phyloP scores from a whole-genome alignment of 2,888 invertebrate genomes.

The Volucella zonaria region DNA sequence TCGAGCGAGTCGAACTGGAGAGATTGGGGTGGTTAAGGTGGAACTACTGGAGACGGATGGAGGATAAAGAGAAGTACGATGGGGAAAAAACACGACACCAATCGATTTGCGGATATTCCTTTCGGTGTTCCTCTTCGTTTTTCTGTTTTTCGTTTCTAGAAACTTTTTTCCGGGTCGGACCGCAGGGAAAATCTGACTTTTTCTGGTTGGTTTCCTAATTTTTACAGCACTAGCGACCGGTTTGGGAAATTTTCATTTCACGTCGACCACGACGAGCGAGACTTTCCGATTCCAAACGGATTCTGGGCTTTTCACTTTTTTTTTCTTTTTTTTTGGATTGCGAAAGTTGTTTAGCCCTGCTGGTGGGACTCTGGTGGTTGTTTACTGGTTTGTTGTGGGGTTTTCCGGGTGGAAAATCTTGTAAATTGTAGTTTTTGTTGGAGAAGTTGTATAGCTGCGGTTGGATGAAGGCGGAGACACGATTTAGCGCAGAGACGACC shows the following conservation, averaged over 20 bases:
- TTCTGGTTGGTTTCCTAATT: neutral
- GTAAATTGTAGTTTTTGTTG: neutral
- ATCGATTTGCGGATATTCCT: slow-evolving; percentile 59
- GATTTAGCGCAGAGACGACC: slow-evolving; percentile 43
- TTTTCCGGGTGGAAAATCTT: neutral
- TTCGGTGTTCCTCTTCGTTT: neutral
- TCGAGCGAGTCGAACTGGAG: neutral
- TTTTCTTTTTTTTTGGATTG: slow-evolving; percentile 2
- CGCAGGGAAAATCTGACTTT: slow-evolving; percentile 6
- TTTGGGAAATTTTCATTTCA: slow-evolving; percentile 10
- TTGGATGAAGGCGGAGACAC: slow-evolving; percentile 33
- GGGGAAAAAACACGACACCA: slow-evolving; percentile 36
- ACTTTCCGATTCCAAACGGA: neutral
- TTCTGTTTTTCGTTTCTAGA: too few species aligned
- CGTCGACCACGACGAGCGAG: too few species aligned
- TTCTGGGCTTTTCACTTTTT: too few species aligned
- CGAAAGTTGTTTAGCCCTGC: slow-evolving; percentile 1
- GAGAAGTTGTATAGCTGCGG: slow-evolving; percentile 12
- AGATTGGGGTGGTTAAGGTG: too few species aligned
- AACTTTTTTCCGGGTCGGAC: slow-evolving; percentile 18
- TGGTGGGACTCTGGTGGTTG: too few species aligned
- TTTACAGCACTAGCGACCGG: slow-evolving; percentile 5
- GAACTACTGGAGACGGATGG: neutral
- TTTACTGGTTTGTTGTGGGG: neutral
- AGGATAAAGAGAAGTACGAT: neutral